Base-by-base conservation (phyloP, 2,888 invertebrate genomes). In the Hetaerina titia region DNA sequence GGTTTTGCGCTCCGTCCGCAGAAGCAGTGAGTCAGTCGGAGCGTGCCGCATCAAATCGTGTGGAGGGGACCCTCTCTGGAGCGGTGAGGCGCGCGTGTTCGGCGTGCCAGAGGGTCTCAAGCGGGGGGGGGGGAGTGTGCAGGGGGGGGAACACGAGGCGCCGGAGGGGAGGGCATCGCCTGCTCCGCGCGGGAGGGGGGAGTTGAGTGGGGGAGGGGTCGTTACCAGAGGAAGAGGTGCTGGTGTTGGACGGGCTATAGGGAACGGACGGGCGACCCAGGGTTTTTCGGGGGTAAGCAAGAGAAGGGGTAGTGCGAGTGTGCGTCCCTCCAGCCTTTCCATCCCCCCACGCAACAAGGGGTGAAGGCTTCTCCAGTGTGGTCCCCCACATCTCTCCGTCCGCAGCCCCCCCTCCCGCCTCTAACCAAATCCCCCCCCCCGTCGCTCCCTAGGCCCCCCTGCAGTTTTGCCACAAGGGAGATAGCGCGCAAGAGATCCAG, bases 391-490 rank as follows among this genome's bases (percentile, higher is more conserved):
- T 31, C n/a, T 22, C 19, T 57, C 89, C 89, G 19, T n/a, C 57
- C 2, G 22, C 89, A 9, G 19, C 64, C 60, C 90, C 90, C 63
- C 25, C 31, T 2, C 5, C 25, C 58, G 8, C 69, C 69, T 19
- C 17, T 31, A 25, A 2, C 60, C 60, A 11, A 15, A 15, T 69
- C 69, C 9, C 19, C 15, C 69, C 31, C 81, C 81, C 25, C 13
- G n/a, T 31, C 25, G 9, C 19, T 9, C 31, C 81, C 81, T 31
- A n/a, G 22, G 69, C 8, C 22, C 15, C 81, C 81, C 81, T 31
- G 6, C 31, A 81, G 81, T 81, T 31, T 81, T 81, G 81, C 81
- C 81, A 81, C 81, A 81, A 81, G 81, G 81, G 81, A 81, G 81
- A 81, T 81, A 81, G 81, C 19, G 31, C 81, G 81, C 81, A 31